Evolutionary conservation across 2,113 vertebrate species (phyloP).

Genomic region (Orthonyx spaldingii): DNA sequence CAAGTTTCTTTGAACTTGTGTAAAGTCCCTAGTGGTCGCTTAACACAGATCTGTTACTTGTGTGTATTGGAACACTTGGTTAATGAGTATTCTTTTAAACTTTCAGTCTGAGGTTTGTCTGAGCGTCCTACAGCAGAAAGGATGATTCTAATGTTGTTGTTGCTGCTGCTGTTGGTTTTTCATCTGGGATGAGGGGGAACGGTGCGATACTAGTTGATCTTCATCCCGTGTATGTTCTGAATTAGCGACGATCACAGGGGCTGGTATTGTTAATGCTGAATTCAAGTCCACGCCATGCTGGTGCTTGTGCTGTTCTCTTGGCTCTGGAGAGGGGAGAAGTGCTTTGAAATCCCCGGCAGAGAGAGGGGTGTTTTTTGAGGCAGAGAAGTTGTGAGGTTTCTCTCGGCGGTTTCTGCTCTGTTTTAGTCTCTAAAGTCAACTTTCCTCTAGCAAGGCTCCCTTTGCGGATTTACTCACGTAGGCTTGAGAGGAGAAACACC

Average conservation of each 20-base stretch:
- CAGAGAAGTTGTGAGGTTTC: background rate
- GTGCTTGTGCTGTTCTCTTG: background rate
- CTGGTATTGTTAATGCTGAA: background rate
- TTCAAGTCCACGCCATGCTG: background rate
- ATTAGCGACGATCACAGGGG: background rate
- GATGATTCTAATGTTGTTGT: background rate
- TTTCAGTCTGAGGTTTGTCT: conserved; percentile 28
- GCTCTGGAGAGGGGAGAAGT: conserved; percentile 5
- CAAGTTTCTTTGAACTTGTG: conserved; percentile 35
- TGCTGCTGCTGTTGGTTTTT: background rate
- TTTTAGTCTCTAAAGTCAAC: background rate
- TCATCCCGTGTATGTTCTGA: background rate
- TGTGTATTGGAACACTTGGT: background rate
- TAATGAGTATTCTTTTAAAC: conserved; percentile 2
- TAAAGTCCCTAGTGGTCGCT: conserved; percentile 31
- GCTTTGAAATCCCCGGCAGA: background rate
- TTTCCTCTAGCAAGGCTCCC: background rate
- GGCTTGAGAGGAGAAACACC: background rate
- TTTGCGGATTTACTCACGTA: background rate
- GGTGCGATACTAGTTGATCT: background rate
- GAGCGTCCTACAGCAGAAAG: background rate
- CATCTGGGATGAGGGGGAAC: background rate
- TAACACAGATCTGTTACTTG: background rate
- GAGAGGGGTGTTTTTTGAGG: background rate
- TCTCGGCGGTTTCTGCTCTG: background rate